Evolutionary conservation across 2,888 invertebrate species (phyloP).

Genomic region (Alloplasta piceator): DNA sequence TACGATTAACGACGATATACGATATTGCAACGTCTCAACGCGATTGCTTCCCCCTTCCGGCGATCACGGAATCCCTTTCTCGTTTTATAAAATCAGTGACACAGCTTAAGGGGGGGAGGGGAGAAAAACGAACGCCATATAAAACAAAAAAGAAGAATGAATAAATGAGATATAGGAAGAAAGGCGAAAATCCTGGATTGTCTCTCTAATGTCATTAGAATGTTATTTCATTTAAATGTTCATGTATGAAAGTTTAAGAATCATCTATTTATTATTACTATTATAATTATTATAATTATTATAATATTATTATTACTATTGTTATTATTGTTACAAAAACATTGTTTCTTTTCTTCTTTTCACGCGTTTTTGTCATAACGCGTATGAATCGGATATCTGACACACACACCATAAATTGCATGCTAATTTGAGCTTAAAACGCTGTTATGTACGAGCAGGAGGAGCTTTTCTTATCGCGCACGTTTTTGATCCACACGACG

Average conservation of each 20-base stretch:
- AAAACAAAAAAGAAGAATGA: conserved; percentile 37
- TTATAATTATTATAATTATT: conserved; percentile 66
- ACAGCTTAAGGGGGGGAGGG: background rate
- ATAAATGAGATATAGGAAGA: conserved; percentile 29
- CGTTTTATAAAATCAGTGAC: background rate
- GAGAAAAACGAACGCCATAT: conserved; percentile 18
- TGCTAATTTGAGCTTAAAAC: conserved; percentile 75
- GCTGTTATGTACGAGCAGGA: conserved; percentile 58
- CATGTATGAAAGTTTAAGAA: conserved; percentile 70
- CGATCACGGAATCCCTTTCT: conserved; percentile 7
- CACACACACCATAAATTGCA: conserved; percentile 71
- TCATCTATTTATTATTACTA: conserved; percentile 68
- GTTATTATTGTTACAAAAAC: conserved; percentile 68
- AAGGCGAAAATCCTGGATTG: conserved; percentile 41
- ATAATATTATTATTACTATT: conserved; percentile 68
- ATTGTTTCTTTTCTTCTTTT: conserved; percentile 72
- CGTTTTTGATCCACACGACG: conserved; percentile 62
- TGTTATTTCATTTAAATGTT: conserved; percentile 67
- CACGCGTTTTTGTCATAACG: conserved; percentile 75
- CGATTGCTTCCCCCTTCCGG: too few species aligned
- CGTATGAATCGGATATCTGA: conserved; percentile 75
- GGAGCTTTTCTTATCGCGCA: conserved; percentile 63
- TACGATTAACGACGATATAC: too few species aligned
- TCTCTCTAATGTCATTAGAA: conserved; percentile 58
- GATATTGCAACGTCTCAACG: background rate